Conservation (phyloP, 2,797 vertebrate genomes). For the Melanotaenia maccullochi region DNA sequence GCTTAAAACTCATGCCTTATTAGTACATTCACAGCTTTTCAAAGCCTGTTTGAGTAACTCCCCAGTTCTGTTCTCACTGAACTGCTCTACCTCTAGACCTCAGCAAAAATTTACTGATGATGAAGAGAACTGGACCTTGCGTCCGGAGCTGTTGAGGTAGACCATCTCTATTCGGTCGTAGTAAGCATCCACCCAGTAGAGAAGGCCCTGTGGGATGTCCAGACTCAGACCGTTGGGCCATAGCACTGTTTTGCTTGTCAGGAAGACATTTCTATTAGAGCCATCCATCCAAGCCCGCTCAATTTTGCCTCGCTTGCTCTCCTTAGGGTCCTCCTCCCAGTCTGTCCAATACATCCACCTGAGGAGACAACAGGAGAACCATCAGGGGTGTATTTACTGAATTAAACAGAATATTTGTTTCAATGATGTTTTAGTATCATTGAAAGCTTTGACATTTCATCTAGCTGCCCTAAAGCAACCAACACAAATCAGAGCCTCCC, state of each 20-base stretch:
- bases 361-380: slow-evolving; percentile 5
- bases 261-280: slow-evolving; percentile 91
- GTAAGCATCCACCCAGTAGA: slow-evolving; percentile 98
- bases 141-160: slow-evolving; percentile 89
- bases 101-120: slow-evolving; percentile 8
- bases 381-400: not conserved
- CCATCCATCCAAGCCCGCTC: slow-evolving; percentile 99
- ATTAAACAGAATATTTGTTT: not conserved
- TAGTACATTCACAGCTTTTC: slow-evolving; percentile 16
- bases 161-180: slow-evolving; percentile 98
- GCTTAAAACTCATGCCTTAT: slow-evolving; percentile 31
- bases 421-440: slow-evolving; percentile 8
- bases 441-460: slow-evolving; percentile 15
- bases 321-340: slow-evolving; percentile 98
- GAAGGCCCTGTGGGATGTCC: slow-evolving; percentile 91
- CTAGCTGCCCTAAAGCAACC: slow-evolving; percentile 11
- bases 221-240: slow-evolving; percentile 98
- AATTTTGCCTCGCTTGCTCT: slow-evolving; percentile 95
- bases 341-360: slow-evolving; percentile 99
- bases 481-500: slow-evolving; percentile 6
- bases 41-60: slow-evolving; percentile 29
- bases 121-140: slow-evolving; percentile 84
- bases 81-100: not conserved
- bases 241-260: slow-evolving; percentile 95
- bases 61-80: slow-evolving; percentile 22